Evolutionary conservation across 2,113 vertebrate genomes (phyloP), one percentile per base, ranked within the genome.

Genomic region (Callocephalon fimbriatum): DNA sequence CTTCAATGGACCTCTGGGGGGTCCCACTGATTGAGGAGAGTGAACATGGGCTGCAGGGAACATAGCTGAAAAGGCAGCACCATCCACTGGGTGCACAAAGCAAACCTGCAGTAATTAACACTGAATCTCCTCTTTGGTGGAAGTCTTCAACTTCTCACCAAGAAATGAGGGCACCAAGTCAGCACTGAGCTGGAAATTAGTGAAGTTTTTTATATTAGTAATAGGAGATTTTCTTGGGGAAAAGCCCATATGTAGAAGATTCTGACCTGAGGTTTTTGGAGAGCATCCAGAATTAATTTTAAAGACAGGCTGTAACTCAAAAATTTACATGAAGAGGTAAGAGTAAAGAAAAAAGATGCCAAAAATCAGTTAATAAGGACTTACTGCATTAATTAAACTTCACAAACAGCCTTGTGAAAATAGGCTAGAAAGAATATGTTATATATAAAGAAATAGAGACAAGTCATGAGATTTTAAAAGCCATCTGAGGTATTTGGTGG

Each of bases 71-170:
- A 75, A 75, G 26, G 27, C 25, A 75, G 44, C 16, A 84, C 15
- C 29, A 42, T 72, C 16, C 45, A 10, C 20, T 42, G 15, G 14
- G 42, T 80, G 14, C 40, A 65, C 47, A 71, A 62, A 77, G 50
- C 15, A 67, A 78, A 58, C 3, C 14, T 81, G 31, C 23, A 84
- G 14, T 25, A 77, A 65, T 50, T 32, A 76, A 31, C 23, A 0
- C 0, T 23, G 48, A 56, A 54, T 37, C 26, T 63, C 35, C 1
- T 0, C 37, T 56, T 37, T 35, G 8, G 5, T 44, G 21, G 47
- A 87, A 23, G 15, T 16, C 47, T 75, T 71, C 71, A 72, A 9
- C 21, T 72, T 59, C 54, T 84, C 45, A 15, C 17, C 70, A 21
- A 83, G 45, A 67, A 72, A 23, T 0, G 0, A 81, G 7, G 7